phyloP scores from a whole-genome alignment of 1,140 invertebrate genomes.

The Panagrolaimus sp. region DNA sequence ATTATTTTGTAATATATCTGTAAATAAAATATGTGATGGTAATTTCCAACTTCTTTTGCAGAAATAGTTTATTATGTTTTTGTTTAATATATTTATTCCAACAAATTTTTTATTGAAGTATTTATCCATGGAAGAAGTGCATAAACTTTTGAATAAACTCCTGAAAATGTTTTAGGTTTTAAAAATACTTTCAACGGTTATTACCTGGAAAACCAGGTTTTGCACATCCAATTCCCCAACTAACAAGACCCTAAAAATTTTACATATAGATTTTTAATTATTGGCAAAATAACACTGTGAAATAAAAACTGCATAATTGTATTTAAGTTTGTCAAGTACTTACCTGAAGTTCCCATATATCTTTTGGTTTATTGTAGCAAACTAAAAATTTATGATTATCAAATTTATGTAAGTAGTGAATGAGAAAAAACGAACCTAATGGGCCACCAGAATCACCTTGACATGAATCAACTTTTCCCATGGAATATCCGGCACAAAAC shows the following conservation, averaged over 20 bases:
- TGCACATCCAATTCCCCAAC: slow-evolving; percentile 41
- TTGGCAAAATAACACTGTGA: too few relatives aligned
- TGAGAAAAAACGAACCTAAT: neutral
- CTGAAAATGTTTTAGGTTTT: too few relatives aligned
- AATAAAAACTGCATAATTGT: too few relatives aligned
- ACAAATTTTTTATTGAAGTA: too few relatives aligned
- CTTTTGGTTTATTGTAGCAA: neutral
- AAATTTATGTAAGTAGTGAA: neutral
- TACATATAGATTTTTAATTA: too few relatives aligned
- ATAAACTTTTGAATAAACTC: slow-evolving; percentile 31
- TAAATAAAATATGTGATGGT: too few relatives aligned
- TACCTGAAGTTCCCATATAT: slow-evolving; percentile 32
- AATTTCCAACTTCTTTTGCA: too few relatives aligned
- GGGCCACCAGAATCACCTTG: slow-evolving; percentile 35
- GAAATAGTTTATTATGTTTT: too few relatives aligned
- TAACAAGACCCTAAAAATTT: slow-evolving; percentile 35
- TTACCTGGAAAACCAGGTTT: slow-evolving; percentile 26
- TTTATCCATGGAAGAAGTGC: neutral
- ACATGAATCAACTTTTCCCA: slow-evolving; percentile 33
- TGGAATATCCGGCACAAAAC: slow-evolving; percentile 37
- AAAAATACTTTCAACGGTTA: too few relatives aligned
- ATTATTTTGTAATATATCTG: too few relatives aligned
- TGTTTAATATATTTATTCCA: too few relatives aligned
- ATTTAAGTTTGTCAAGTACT: neutral
- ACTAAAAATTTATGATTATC: slow-evolving; percentile 18